Evolutionary conservation across 1,140 invertebrate species (phyloP).

Genomic region (Drusus annulatus): DNA sequence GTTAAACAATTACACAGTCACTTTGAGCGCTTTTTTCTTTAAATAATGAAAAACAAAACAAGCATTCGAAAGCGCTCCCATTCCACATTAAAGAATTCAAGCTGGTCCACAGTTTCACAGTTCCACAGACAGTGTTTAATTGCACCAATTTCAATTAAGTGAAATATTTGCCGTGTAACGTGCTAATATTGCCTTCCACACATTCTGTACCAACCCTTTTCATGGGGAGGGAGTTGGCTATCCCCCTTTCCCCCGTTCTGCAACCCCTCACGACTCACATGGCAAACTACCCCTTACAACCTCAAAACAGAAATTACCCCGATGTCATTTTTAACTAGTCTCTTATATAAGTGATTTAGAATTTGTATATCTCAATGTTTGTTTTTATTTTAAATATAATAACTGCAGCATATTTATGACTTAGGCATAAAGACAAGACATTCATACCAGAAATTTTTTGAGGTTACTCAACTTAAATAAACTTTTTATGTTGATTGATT

Average conservation of each 20-base stretch:
- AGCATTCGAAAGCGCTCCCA: background rate
- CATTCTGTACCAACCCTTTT: slow-evolving; percentile 34
- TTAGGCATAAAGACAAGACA: too few relatives aligned
- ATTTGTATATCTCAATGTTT: too few relatives aligned
- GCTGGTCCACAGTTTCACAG: background rate
- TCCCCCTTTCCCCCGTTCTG: background rate
- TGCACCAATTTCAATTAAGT: slow-evolving; percentile 55
- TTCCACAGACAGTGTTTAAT: slow-evolving; percentile 44
- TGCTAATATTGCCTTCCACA: slow-evolving; percentile 51
- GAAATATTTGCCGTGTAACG: slow-evolving; percentile 50
- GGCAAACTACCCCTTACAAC: too few relatives aligned
- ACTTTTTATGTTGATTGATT: too few relatives aligned
- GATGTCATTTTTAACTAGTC: too few relatives aligned
- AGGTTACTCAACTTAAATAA: too few relatives aligned
- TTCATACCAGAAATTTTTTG: too few relatives aligned
- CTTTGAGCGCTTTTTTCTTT: background rate
- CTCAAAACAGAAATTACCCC: too few relatives aligned
- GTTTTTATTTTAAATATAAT: too few relatives aligned
- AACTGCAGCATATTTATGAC: too few relatives aligned
- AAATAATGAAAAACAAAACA: background rate
- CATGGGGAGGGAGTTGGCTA: background rate
- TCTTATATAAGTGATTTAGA: too few relatives aligned
- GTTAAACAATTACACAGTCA: too few relatives aligned
- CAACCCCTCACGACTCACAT: background rate
- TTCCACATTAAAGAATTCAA: slow-evolving; percentile 16